A percentile compares a stretch with the other conserved stretches of the same genome.
These are phyloP conservation scores for Nowickia ferox DNA, from an alignment of 2,888 invertebrate genomes.

Conservation along the genomic window DNA sequence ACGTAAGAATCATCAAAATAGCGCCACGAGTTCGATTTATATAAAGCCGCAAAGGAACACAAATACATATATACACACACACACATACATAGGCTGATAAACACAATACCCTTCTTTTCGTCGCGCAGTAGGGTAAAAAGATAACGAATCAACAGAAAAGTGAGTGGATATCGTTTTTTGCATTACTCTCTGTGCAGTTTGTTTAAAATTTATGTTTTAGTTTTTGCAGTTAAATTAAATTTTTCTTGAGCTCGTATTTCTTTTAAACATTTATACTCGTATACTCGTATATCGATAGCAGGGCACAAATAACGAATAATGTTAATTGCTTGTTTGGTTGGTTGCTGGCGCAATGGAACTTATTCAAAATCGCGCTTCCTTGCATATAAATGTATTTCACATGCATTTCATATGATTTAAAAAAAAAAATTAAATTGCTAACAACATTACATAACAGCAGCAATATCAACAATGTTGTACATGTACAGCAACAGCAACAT, in stretches of 20 bases:
- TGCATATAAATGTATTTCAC: constrained; percentile 66
- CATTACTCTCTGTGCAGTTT: constrained; percentile 36
- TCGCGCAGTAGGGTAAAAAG: too few relatives aligned
- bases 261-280: neutral
- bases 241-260: constrained; percentile 36
- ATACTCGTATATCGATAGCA: neutral
- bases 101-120: too few relatives aligned
- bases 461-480: constrained; percentile 45
- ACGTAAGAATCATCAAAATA: too few relatives aligned
- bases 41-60: too few relatives aligned
- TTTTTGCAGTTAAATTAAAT: constrained; percentile 65
- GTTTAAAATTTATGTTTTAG: constrained; percentile 62
- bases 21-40: too few relatives aligned
- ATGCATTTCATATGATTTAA: too few relatives aligned
- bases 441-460: constrained; percentile 64
- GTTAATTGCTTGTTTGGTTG: neutral
- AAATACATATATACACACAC: too few relatives aligned
- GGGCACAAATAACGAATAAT: neutral
- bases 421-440: constrained; percentile 70
- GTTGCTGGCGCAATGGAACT: constrained; percentile 35
- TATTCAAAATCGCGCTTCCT: constrained; percentile 54
- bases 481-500: constrained; percentile 40
- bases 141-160: too few relatives aligned
- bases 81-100: too few relatives aligned
- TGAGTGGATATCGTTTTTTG: neutral